A percentile compares a stretch with the other conserved stretches of the same genome.
phyloP scores from a whole-genome alignment of 2,113 vertebrate species.

The Tauraco erythrolophus region DNA sequence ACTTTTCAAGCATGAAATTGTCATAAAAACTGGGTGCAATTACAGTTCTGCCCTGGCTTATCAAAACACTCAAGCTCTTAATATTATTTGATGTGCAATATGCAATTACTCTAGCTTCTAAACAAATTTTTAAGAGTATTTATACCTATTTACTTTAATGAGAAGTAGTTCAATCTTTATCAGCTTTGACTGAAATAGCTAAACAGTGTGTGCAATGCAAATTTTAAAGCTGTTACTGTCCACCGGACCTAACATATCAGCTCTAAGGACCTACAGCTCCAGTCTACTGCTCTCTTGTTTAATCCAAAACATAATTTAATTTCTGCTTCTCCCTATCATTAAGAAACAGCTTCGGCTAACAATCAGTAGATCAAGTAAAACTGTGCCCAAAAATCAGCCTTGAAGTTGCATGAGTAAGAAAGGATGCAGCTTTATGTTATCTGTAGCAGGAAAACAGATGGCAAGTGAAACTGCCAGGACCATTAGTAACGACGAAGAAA shows the following conservation, averaged over 20 bases:
- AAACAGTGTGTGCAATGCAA: fast-evolving
- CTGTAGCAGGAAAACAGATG: slow-evolving; percentile 1
- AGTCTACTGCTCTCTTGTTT: not conserved
- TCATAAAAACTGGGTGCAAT: not conserved
- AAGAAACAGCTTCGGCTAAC: not conserved
- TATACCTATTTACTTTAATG: not conserved
- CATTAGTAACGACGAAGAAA: not conserved
- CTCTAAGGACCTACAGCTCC: not conserved
- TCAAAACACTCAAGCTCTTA: not conserved
- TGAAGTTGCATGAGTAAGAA: not conserved
- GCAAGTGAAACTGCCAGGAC: not conserved
- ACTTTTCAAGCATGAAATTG: not conserved
- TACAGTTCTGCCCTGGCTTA: not conserved
- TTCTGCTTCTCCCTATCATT: not conserved
- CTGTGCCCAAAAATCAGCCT: not conserved
- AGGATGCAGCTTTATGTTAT: not conserved
- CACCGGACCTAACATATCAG: not conserved
- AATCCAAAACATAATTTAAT: not conserved
- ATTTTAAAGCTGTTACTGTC: not conserved
- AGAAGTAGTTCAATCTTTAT: not conserved
- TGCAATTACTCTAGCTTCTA: not conserved
- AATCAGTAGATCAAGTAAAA: not conserved
- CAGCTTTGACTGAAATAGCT: not conserved
- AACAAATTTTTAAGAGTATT: not conserved
- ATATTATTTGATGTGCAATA: not conserved